These are phyloP conservation scores for Dugesia japonica DNA, from an alignment of 2,888 invertebrate genomes.

Conservation along the genomic window DNA sequence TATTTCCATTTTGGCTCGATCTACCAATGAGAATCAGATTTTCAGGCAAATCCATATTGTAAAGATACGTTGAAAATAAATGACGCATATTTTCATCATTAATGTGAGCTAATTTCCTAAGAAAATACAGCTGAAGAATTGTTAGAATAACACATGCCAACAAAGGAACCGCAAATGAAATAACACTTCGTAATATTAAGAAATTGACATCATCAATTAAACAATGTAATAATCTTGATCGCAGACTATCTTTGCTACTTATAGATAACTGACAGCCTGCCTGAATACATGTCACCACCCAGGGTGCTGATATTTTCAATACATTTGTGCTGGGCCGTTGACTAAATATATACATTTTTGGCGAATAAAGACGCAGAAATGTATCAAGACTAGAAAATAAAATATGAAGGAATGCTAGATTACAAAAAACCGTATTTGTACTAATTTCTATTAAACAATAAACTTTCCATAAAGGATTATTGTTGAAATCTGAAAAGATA, in stretches of 20 bases:
- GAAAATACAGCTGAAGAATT: conserved; percentile 9
- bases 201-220: conserved; percentile 37
- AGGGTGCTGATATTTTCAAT: conserved; percentile 37
- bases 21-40: background rate
- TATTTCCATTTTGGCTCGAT: background rate
- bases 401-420: conserved; percentile 37
- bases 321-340: conserved; percentile 35
- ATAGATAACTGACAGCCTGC: background rate
- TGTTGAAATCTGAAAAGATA: background rate
- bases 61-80: background rate
- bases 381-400: conserved; percentile 37
- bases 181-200: conserved; percentile 36
- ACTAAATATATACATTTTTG: conserved; percentile 35
- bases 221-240: conserved; percentile 34
- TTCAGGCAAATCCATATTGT: background rate
- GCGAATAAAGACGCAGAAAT: conserved; percentile 37
- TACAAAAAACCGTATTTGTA: conserved; percentile 37
- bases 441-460: conserved; percentile 7
- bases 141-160: conserved; percentile 29
- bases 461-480: background rate
- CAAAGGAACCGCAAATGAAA: conserved; percentile 35
- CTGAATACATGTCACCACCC: conserved; percentile 37
- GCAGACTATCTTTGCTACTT: conserved; percentile 29
- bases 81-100: conserved; percentile 3
- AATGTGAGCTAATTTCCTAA: conserved; percentile 1